These are phyloP conservation scores for Colletes collaris DNA, from an alignment of 2,888 invertebrate genomes.

Conservation along the genomic window DNA sequence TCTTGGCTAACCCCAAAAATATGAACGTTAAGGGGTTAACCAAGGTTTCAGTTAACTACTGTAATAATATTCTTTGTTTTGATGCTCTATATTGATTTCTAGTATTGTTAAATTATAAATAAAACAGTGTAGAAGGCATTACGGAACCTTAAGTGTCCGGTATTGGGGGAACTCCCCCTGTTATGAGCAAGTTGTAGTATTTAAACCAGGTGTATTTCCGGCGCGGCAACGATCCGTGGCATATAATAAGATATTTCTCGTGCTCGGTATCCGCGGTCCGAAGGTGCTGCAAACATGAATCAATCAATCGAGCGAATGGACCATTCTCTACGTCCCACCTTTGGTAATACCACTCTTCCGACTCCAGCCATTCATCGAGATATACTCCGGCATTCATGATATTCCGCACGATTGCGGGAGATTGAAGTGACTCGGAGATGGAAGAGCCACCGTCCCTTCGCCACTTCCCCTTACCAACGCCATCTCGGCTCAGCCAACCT, in stretches of 20 bases:
- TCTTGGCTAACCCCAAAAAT: no score
- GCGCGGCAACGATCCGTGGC: not conserved
- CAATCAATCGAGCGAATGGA: slow-evolving; percentile 69
- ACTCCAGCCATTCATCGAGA: slow-evolving; percentile 74
- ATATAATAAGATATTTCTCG: slow-evolving; percentile 52
- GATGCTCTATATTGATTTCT: no score
- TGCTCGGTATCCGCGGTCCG: slow-evolving; percentile 19
- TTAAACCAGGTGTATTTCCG: no score
- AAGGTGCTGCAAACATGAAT: slow-evolving; percentile 62
- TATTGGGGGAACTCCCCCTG: no score
- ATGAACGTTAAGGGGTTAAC: no score
- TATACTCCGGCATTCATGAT: slow-evolving; percentile 78
- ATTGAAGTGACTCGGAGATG: slow-evolving; percentile 73
- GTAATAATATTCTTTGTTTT: no score
- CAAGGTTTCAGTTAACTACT: no score
- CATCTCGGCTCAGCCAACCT: slow-evolving; percentile 52
- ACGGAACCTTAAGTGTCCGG: no score
- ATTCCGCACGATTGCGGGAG: slow-evolving; percentile 77
- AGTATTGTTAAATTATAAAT: no score
- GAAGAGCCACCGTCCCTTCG: slow-evolving; percentile 60
- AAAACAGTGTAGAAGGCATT: no score
- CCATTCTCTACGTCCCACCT: slow-evolving; percentile 61
- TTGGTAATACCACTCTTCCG: slow-evolving; percentile 67
- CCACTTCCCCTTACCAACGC: slow-evolving; percentile 46
- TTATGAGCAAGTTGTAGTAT: no score